Conservation (phyloP, 2,113 vertebrate genomes). For the Ahaetulla prasina region DNA sequence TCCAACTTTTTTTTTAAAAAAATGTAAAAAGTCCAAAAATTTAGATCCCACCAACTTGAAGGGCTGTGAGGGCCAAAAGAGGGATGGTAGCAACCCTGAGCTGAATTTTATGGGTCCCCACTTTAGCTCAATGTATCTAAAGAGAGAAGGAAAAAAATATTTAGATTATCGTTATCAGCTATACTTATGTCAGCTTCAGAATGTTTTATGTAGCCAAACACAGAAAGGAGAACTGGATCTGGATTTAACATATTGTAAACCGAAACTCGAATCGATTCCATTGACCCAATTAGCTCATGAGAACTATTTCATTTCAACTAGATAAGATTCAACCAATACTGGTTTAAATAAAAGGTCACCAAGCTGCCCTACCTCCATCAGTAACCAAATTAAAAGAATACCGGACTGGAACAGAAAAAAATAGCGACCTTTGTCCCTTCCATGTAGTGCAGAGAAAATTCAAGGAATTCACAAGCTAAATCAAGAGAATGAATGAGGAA, state of each 20-base stretch:
- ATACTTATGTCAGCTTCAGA: neutral
- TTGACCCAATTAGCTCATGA: neutral
- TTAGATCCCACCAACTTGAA: neutral
- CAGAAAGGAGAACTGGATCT: neutral
- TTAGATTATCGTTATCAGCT: neutral
- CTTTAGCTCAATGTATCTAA: neutral
- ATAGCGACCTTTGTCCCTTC: neutral
- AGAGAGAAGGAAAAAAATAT: neutral
- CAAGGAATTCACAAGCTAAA: constrained; percentile 1
- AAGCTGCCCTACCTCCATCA: neutral
- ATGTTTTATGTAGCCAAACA: neutral
- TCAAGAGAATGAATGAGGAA: constrained; percentile 1
- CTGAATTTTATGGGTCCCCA: neutral
- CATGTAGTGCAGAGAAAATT: neutral
- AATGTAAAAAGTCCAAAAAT: neutral
- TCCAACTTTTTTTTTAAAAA: neutral
- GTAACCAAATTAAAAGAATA: neutral
- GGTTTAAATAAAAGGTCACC: neutral
- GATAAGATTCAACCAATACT: neutral
- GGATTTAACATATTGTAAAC: neutral
- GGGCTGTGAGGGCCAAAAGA: neutral
- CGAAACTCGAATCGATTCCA: neutral
- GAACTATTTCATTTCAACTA: neutral
- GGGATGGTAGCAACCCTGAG: neutral
- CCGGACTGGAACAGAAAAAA: neutral